phyloP scores from a whole-genome alignment of 2,888 invertebrate genomes.

The Odontomyia ornata region DNA sequence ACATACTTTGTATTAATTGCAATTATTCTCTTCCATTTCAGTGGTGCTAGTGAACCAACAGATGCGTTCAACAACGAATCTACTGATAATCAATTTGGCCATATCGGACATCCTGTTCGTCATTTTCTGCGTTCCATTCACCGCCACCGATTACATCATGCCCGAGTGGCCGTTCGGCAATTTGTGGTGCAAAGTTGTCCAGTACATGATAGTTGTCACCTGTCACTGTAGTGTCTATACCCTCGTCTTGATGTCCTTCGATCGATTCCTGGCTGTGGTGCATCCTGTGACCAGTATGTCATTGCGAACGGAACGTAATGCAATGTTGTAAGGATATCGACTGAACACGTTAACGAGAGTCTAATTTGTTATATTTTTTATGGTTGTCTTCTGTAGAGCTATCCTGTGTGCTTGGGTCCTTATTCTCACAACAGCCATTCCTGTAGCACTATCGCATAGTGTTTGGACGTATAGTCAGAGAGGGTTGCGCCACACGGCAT shows the following conservation, averaged over 20 bases:
- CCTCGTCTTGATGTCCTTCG: constrained; percentile 91
- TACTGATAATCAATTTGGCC: constrained; percentile 89
- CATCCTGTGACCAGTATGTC: constrained; percentile 91
- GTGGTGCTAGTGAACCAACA: constrained; percentile 89
- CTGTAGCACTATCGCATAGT: constrained; percentile 80
- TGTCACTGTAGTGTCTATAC: constrained; percentile 95
- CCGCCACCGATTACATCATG: constrained; percentile 88
- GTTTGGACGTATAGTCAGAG: constrained; percentile 74
- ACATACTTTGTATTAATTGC: background rate
- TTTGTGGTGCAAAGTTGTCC: constrained; percentile 84
- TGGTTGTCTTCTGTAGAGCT: constrained; percentile 65
- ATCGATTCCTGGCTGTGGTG: constrained; percentile 91
- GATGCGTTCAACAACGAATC: constrained; percentile 93
- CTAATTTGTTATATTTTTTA: too few relatives aligned
- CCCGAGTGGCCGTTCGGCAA: constrained; percentile 91
- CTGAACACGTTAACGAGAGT: constrained; percentile 6
- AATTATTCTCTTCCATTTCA: constrained; percentile 47
- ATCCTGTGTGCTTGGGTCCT: constrained; percentile 83
- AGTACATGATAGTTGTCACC: constrained; percentile 90
- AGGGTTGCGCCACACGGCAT: constrained; percentile 73
- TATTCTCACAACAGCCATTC: constrained; percentile 80
- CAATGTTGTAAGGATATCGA: constrained; percentile 66
- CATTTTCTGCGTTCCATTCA: constrained; percentile 93
- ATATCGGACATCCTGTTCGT: constrained; percentile 91
- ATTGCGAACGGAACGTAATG: constrained; percentile 82